Evolutionary conservation across 2,797 vertebrate genomes (phyloP).

Genomic region (Fringilla coelebs): DNA sequence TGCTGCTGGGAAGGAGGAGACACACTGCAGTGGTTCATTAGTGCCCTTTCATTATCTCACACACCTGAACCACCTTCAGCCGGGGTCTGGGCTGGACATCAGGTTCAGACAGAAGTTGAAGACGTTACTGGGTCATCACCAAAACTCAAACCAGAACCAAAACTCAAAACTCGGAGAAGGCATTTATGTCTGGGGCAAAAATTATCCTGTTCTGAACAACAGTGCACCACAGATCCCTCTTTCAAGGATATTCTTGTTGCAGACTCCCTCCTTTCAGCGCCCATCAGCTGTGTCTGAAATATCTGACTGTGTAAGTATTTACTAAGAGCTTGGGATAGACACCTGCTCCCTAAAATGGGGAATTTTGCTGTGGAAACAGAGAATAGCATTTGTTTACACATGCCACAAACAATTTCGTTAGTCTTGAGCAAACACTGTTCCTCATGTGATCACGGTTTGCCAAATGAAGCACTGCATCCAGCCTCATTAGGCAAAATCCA

Average conservation of each 20-base stretch:
- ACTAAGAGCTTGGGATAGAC: background rate
- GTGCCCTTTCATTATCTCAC: background rate
- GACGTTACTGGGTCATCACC: background rate
- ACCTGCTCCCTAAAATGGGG: background rate
- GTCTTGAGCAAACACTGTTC: background rate
- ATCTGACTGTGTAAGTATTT: background rate
- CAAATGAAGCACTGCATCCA: constrained; percentile 14
- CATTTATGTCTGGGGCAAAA: background rate
- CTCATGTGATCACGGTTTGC: constrained; percentile 3
- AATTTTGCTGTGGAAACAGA: background rate
- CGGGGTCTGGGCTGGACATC: background rate
- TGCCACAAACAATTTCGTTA: background rate
- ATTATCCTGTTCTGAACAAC: background rate
- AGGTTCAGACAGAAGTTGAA: background rate
- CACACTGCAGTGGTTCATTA: background rate
- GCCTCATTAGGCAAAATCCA: constrained; percentile 28
- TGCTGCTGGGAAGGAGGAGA: background rate
- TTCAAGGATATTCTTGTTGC: background rate
- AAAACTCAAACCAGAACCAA: background rate
- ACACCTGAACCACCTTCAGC: background rate
- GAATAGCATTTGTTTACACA: background rate
- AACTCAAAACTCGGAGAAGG: background rate
- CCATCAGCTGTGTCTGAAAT: background rate
- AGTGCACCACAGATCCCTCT: background rate
- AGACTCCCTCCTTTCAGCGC: background rate